Evolutionary conservation across 2,888 invertebrate genomes (phyloP).

Genomic region (Entomobrya multifasciata): DNA sequence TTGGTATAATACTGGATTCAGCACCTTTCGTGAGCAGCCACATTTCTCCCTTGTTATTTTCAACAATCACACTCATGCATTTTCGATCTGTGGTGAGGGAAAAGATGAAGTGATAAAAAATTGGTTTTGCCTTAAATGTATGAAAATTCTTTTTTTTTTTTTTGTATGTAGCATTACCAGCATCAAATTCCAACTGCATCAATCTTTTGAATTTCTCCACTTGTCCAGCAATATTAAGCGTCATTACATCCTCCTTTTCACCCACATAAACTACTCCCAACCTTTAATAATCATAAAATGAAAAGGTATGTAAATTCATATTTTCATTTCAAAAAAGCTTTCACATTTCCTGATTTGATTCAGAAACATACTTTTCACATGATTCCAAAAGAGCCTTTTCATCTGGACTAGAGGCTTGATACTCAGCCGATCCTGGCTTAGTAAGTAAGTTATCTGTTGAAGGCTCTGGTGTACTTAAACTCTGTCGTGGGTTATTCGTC

Average conservation of each 20-base stretch:
- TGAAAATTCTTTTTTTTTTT: too few relatives aligned
- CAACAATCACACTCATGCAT: constrained; percentile 94
- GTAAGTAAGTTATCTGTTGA: constrained; percentile 1
- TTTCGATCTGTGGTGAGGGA: too few relatives aligned
- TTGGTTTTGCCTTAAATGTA: too few relatives aligned
- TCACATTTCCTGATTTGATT: too few relatives aligned
- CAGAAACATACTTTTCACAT: constrained; percentile 88
- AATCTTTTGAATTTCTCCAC: constrained; percentile 85
- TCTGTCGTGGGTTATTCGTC: constrained; percentile 68
- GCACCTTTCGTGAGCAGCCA: constrained; percentile 92
- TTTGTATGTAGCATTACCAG: constrained; percentile 82
- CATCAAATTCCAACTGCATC: constrained; percentile 92
- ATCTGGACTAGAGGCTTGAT: constrained; percentile 94
- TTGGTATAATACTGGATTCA: constrained; percentile 88
- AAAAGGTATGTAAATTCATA: too few relatives aligned
- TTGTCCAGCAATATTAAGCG: constrained; percentile 82
- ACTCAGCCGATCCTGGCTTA: constrained; percentile 80
- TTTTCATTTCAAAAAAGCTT: too few relatives aligned
- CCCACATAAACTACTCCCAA: constrained; percentile 84
- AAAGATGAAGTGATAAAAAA: too few relatives aligned
- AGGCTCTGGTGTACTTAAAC: constrained; percentile 69
- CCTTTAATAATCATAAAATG: constrained; percentile 79
- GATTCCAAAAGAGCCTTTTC: constrained; percentile 96
- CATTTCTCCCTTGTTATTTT: constrained; percentile 85
- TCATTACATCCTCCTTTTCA: constrained; percentile 81